These are phyloP conservation scores for Otis tarda DNA, from an alignment of 2,113 vertebrate genomes.

Conservation along the genomic window DNA sequence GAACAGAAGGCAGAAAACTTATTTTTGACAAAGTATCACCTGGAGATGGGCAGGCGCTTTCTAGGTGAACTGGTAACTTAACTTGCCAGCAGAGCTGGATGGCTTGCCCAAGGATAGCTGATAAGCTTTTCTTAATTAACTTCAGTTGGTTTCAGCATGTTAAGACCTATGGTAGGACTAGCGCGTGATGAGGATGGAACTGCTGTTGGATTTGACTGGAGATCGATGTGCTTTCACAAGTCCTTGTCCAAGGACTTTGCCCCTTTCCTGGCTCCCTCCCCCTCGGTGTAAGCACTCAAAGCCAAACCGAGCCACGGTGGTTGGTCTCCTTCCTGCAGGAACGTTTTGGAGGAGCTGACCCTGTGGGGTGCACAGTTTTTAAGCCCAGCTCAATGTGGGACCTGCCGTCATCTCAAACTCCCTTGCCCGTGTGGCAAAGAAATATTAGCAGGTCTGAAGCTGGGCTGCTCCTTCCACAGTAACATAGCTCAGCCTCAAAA, in stretches of 20 bases:
- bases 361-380: accelerated
- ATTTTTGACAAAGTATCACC: neutral
- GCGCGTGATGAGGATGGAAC: accelerated
- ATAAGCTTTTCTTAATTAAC: neutral
- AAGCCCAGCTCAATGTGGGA: neutral
- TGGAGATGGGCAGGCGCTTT: neutral
- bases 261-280: neutral
- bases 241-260: neutral
- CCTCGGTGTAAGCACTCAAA: accelerated
- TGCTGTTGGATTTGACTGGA: neutral
- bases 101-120: neutral
- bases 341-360: accelerated
- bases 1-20: neutral
- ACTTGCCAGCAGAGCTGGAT: neutral
- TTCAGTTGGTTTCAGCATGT: neutral
- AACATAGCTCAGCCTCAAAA: neutral
- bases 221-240: neutral
- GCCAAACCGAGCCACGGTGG: accelerated
- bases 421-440: neutral
- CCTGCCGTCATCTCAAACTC: neutral
- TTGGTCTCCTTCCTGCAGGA: neutral
- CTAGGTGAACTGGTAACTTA: neutral
- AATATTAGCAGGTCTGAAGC: neutral
- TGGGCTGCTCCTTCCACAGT: neutral
- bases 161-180: accelerated